Evolutionary conservation across 2,113 vertebrate species (phyloP).

Genomic region (Pluvianellus socialis): DNA sequence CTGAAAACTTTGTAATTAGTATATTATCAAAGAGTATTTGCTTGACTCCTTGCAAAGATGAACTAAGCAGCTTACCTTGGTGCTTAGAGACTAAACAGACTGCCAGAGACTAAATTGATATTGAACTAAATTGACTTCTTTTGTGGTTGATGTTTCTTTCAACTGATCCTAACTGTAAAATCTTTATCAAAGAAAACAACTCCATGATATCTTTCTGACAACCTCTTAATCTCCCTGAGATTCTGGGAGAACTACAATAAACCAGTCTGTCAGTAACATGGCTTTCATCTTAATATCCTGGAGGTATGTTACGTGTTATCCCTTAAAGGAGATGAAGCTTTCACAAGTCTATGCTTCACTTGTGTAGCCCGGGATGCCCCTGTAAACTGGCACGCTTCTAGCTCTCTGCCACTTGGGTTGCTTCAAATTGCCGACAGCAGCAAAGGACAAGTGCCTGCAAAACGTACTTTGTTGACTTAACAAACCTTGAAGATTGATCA

Average conservation of each 20-base stretch:
- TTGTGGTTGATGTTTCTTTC: constrained; percentile 35
- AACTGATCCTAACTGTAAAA: constrained; percentile 30
- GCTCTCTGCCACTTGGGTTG: background rate
- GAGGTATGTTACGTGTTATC: background rate
- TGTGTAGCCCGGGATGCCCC: background rate
- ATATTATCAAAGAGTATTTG: background rate
- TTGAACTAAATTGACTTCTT: constrained; percentile 21
- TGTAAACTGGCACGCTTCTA: background rate
- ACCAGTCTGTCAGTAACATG: background rate
- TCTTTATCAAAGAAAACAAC: constrained; percentile 46
- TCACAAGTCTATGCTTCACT: background rate
- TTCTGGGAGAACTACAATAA: background rate
- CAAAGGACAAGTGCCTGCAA: background rate
- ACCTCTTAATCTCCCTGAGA: constrained; percentile 4
- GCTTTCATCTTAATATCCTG: background rate
- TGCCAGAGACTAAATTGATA: background rate
- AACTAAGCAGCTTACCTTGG: background rate
- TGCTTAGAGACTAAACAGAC: background rate
- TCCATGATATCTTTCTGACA: background rate
- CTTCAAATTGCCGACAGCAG: background rate
- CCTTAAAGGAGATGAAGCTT: background rate
- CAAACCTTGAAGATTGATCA: background rate
- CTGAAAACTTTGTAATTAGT: background rate
- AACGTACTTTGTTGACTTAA: background rate
- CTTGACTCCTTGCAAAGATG: background rate